Evolutionary conservation across 2,888 invertebrate genomes (phyloP).

Genomic region (Acronicta leporina): DNA sequence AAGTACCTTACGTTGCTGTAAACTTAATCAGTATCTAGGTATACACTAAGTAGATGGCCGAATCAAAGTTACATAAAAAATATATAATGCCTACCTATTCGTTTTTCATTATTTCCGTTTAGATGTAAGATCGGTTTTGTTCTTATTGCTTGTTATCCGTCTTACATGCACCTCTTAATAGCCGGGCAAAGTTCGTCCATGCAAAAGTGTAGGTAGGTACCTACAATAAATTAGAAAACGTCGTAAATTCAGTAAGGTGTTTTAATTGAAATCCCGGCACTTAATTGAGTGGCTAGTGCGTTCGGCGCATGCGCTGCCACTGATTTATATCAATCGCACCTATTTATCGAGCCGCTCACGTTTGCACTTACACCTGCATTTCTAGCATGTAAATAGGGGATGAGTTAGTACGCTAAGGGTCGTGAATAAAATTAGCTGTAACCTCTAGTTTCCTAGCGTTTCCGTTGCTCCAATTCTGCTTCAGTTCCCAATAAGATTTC

Average conservation of each 20-base stretch:
- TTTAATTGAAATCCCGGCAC: slow-evolving; percentile 86
- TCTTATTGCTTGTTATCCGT: not conserved
- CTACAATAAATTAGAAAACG: slow-evolving; percentile 78
- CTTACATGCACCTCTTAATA: slow-evolving; percentile 25
- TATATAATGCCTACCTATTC: no score
- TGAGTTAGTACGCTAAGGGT: slow-evolving; percentile 45
- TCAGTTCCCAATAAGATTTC: slow-evolving; percentile 17
- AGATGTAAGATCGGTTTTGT: no score
- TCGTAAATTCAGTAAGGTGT: slow-evolving; percentile 81
- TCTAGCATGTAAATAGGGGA: slow-evolving; percentile 58
- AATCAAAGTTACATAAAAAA: no score
- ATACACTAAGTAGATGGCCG: no score
- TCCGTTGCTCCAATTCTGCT: slow-evolving; percentile 18
- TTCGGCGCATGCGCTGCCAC: slow-evolving; percentile 76
- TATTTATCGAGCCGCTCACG: slow-evolving; percentile 76
- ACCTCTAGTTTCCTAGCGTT: slow-evolving; percentile 38
- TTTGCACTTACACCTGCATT: slow-evolving; percentile 67
- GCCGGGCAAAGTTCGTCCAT: slow-evolving; percentile 16
- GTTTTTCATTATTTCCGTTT: no score
- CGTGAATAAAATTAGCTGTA: slow-evolving; percentile 42
- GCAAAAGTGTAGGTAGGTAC: slow-evolving; percentile 57
- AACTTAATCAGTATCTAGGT: no score
- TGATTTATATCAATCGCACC: slow-evolving; percentile 78
- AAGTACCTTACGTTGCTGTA: no score
- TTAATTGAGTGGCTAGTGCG: slow-evolving; percentile 79